Conservation (phyloP, 2,113 vertebrate genomes). For the Odocoileus virginianus region DNA sequence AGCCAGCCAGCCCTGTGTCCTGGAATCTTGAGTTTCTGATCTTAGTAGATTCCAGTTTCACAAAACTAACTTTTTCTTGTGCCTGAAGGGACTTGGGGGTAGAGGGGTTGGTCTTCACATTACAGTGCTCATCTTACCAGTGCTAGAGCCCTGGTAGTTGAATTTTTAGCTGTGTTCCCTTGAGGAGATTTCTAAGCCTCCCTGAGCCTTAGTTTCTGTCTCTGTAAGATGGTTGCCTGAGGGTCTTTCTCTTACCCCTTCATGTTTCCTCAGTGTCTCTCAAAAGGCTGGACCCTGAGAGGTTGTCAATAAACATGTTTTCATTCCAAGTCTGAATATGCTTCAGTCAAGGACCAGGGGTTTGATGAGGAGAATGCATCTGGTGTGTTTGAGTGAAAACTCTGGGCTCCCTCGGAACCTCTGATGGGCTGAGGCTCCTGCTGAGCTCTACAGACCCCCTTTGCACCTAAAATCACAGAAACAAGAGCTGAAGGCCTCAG, state of each 20-base stretch:
- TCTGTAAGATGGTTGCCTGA: slow-evolving; percentile 1
- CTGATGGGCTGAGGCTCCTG: neutral
- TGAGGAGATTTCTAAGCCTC: neutral
- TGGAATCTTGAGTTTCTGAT: neutral
- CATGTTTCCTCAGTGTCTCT: neutral
- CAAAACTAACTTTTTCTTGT: neutral
- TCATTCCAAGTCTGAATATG: neutral
- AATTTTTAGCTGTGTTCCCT: neutral
- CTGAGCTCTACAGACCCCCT: neutral
- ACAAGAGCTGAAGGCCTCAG: neutral
- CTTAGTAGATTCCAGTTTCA: neutral
- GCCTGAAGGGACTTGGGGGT: neutral
- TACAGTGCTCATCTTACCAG: neutral
- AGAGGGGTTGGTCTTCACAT: neutral
- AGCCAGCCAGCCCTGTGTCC: neutral
- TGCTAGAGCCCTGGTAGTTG: neutral
- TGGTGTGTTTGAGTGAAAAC: neutral
- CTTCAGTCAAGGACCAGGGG: neutral
- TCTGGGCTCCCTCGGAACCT: neutral
- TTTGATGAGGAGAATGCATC: neutral
- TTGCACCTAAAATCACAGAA: neutral
- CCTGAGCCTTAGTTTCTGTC: neutral
- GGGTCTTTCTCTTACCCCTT: neutral
- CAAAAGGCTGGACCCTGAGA: neutral
- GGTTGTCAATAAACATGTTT: neutral